Evolutionary conservation across 2,888 invertebrate genomes (phyloP), one percentile per base, ranked within the genome.

Genomic region (Isoperla grammatica): DNA sequence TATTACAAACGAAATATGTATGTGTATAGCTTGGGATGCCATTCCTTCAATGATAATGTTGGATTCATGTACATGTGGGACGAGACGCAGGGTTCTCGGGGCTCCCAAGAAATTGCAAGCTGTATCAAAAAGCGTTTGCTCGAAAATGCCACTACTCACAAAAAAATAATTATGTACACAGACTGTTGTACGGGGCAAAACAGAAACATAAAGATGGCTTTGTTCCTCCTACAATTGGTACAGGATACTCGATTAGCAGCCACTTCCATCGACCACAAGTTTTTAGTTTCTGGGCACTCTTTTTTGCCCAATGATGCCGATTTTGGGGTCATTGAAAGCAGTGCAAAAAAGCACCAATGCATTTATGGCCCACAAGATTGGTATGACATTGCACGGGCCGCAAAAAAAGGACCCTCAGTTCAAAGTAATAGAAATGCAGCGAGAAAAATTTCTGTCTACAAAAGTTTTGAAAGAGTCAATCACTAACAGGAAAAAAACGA

Each of bases 61-160:
- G n/a, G n/a, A n/a, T n/a, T n/a, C n/a, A n/a, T n/a, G n/a, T n/a
- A n/a, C n/a, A n/a, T n/a, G n/a, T n/a, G n/a, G n/a, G n/a, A n/a
- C n/a, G n/a, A n/a, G 67, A 67, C 67, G 17, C 65, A 53, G 58
- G 69, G 67, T 53, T 70, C 68, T 54, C 66, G 69, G 63, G 69
- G 69, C 61, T 49, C 68, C 35, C 68, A 70, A 61, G 67, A 68
- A 57, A 59, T 69, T 57, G 65, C 67, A 61, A 67, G 67, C 54
- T 69, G 69, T 64, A 64, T 68, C 29, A 29, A 29, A 8, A 29
- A 29, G 29, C 29, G 8, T 29, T 6, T 29, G 4, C 8, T 29
- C 4, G 29, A 29, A 29, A 29, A 29, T 29, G 29, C 29, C 29
- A 29, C 29, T 29, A 29, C 29, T 8, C 29, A 29, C 29, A 29